phyloP scores from a whole-genome alignment of 2,113 vertebrate genomes.

The Brienomyrus longianalis region DNA sequence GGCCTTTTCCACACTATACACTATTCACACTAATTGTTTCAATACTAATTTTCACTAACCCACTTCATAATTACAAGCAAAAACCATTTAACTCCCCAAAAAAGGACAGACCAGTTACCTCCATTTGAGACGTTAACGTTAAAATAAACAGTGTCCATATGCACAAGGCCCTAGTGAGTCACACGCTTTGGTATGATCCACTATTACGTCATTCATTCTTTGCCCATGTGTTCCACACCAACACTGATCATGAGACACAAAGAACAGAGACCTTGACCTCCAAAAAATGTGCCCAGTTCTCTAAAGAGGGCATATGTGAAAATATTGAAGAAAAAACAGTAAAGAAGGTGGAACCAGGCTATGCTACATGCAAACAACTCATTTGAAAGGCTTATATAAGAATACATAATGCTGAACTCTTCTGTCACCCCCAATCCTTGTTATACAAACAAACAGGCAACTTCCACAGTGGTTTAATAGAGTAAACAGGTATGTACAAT shows the following conservation, averaged over 20 bases:
- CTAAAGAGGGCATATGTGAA: background rate
- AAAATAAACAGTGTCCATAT: background rate
- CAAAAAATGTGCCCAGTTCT: background rate
- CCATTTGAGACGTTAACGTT: background rate
- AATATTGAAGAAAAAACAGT: background rate
- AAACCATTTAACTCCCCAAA: background rate
- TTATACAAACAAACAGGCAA: slow-evolving; percentile 1
- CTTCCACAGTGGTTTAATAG: background rate
- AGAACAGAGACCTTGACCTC: background rate
- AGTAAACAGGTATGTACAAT: background rate
- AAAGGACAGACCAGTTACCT: background rate
- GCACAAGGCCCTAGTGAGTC: background rate
- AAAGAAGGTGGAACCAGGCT: background rate
- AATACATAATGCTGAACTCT: background rate
- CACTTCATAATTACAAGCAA: background rate
- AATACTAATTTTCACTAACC: background rate
- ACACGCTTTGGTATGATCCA: background rate
- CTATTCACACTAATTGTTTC: background rate
- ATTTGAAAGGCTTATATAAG: background rate
- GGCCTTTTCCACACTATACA: background rate
- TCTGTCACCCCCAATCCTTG: background rate
- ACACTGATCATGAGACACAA: background rate
- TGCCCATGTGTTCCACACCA: background rate
- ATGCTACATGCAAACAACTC: background rate
- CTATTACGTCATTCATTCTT: background rate